Evolutionary conservation across 2,797 vertebrate genomes (phyloP).

Genomic region (Parauchenoglanis punctatus): DNA sequence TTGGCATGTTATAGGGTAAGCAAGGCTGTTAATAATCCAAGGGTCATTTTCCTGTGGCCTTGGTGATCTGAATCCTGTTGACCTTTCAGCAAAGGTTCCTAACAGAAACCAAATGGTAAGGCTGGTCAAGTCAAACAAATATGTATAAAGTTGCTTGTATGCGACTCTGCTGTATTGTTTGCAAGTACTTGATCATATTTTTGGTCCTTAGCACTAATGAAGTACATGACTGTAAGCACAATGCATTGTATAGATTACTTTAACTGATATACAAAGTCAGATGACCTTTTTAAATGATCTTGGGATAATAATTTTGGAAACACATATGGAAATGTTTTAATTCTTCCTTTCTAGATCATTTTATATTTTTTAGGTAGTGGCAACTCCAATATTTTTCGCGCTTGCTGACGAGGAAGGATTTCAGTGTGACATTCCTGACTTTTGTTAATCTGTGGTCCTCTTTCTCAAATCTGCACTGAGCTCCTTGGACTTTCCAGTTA

Average conservation of each 20-base stretch:
- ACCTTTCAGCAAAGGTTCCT: constrained; percentile 40
- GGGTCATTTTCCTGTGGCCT: constrained; percentile 38
- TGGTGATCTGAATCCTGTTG: constrained; percentile 34
- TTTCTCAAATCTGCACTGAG: no score
- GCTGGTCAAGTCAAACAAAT: constrained; percentile 15
- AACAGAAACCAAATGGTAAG: constrained; percentile 30
- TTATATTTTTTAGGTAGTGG: neutral
- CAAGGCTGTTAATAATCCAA: constrained; percentile 26
- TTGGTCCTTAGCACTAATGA: neutral
- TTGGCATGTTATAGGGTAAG: neutral
- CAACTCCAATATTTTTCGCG: neutral
- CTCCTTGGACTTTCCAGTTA: no score
- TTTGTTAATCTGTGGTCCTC: no score
- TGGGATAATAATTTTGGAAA: neutral
- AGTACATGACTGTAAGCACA: neutral
- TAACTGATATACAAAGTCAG: neutral
- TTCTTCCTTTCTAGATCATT: neutral
- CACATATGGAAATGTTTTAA: neutral
- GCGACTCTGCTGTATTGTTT: neutral
- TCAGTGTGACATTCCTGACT: neutral
- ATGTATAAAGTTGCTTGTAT: neutral
- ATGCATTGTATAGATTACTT: neutral
- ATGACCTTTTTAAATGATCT: neutral
- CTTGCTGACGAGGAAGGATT: neutral
- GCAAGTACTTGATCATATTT: neutral